Percentiles rank a stretch among this genome's conserved stretches.
phyloP scores from a whole-genome alignment of 2,797 vertebrate genomes.

The Schizopygopsis pylzovi region DNA sequence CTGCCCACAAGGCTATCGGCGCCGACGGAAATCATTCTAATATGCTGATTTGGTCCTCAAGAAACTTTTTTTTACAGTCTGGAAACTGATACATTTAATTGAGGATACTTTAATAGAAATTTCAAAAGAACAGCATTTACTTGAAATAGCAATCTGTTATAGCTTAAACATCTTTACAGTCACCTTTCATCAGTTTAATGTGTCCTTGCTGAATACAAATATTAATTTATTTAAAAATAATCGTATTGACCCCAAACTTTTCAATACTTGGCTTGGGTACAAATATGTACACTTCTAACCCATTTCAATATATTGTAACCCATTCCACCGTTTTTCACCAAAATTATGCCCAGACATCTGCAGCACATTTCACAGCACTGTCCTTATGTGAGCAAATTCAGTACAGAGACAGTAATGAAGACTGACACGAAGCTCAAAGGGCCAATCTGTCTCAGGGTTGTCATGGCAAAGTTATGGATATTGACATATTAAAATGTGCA shows the following conservation, averaged over 20 bases:
- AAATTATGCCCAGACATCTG: constrained; percentile 22
- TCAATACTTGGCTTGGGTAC: background rate
- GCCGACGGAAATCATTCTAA: too few relatives aligned
- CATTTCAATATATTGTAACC: background rate
- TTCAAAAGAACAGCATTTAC: background rate
- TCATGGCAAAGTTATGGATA: constrained; percentile 51
- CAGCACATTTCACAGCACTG: background rate
- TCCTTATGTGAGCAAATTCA: constrained; percentile 44
- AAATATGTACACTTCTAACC: background rate
- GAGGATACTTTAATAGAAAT: background rate
- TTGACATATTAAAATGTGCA: constrained; percentile 66
- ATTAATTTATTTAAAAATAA: background rate
- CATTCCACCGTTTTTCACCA: background rate
- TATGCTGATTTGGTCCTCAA: too few relatives aligned
- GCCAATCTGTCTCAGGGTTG: constrained; percentile 40
- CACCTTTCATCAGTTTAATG: background rate
- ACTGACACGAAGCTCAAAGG: constrained; percentile 36
- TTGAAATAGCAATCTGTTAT: background rate
- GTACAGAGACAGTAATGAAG: constrained; percentile 48
- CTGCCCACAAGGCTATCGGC: too few relatives aligned
- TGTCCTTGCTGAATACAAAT: background rate
- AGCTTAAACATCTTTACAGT: background rate
- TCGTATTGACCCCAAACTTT: background rate
- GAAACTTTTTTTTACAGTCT: too few relatives aligned
- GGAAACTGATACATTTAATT: background rate